Evolutionary conservation across 2,888 invertebrate genomes (phyloP).

Genomic region (Bellardia bayeri): DNA sequence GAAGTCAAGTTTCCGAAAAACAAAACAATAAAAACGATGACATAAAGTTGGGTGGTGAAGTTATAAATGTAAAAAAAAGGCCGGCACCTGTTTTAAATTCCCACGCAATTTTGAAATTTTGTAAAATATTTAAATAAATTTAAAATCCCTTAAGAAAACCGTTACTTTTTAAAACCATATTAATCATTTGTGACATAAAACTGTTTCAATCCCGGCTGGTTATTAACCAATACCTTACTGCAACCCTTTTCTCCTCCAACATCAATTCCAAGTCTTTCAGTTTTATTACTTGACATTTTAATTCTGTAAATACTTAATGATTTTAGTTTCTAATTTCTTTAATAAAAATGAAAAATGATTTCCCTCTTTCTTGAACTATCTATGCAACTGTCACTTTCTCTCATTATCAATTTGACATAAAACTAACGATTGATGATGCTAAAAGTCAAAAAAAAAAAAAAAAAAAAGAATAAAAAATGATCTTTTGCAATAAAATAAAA

Average conservation of each 20-base stretch:
- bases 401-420: not conserved
- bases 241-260: not conserved
- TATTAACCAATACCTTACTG: too few relatives aligned
- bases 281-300: too few relatives aligned
- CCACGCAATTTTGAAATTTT: slow-evolving; percentile 60
- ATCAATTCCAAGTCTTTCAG: too few relatives aligned
- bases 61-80: not conserved
- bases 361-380: not conserved
- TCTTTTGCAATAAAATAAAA: not conserved
- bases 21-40: slow-evolving; percentile 34
- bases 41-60: slow-evolving; percentile 62
- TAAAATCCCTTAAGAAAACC: not conserved
- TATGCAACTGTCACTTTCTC: too few relatives aligned
- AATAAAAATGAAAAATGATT: slow-evolving; percentile 67
- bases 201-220: not conserved
- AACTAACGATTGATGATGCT: slow-evolving; percentile 45
- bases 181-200: slow-evolving; percentile 14
- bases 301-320: too few relatives aligned
- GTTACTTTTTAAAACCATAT: slow-evolving; percentile 38
- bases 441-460: too few relatives aligned
- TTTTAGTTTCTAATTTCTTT: not conserved
- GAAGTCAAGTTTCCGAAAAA: slow-evolving; percentile 43
- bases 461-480: slow-evolving; percentile 63
- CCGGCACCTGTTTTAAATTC: slow-evolving; percentile 67
- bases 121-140: not conserved